phyloP scores from a whole-genome alignment of 1,140 invertebrate genomes.

The Agrypnia vestita region DNA sequence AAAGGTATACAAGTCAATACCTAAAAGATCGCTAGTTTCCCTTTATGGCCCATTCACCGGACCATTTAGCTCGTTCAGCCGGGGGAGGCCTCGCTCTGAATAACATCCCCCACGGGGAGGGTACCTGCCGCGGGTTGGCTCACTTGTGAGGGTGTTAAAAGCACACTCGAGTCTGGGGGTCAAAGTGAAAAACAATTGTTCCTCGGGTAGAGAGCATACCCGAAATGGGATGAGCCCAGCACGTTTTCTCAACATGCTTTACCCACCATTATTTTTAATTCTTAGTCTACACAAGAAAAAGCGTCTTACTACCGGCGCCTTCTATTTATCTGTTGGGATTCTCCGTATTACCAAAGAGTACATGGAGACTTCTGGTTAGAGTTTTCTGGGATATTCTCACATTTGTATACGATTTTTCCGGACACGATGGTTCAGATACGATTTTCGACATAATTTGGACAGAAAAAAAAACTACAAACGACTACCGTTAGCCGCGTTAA shows the following conservation, averaged over 20 bases:
- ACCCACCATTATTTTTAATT: not conserved
- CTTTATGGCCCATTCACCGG: constrained; percentile 55
- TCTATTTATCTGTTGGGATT: too few relatives aligned
- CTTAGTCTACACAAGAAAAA: not conserved
- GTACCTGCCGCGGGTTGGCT: constrained; percentile 51
- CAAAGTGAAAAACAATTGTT: constrained; percentile 17
- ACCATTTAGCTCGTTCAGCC: constrained; percentile 27
- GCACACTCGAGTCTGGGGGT: not conserved
- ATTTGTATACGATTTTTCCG: too few relatives aligned
- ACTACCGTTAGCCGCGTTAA: too few relatives aligned
- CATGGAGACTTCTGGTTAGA: too few relatives aligned
- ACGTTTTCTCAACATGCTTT: not conserved
- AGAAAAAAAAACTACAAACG: too few relatives aligned
- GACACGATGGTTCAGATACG: too few relatives aligned
- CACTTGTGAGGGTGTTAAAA: constrained; percentile 15
- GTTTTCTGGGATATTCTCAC: too few relatives aligned
- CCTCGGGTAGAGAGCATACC: not conserved
- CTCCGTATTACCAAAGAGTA: too few relatives aligned
- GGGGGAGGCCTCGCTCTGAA: constrained; percentile 49
- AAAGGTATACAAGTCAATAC: not conserved
- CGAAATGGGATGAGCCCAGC: constrained; percentile 9
- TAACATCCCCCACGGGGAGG: constrained; percentile 45
- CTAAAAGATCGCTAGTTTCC: constrained; percentile 48
- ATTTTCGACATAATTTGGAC: too few relatives aligned
- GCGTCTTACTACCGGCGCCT: too few relatives aligned